Base-by-base conservation (phyloP, 2,113 vertebrate species). In the Phoenicopterus ruber region DNA sequence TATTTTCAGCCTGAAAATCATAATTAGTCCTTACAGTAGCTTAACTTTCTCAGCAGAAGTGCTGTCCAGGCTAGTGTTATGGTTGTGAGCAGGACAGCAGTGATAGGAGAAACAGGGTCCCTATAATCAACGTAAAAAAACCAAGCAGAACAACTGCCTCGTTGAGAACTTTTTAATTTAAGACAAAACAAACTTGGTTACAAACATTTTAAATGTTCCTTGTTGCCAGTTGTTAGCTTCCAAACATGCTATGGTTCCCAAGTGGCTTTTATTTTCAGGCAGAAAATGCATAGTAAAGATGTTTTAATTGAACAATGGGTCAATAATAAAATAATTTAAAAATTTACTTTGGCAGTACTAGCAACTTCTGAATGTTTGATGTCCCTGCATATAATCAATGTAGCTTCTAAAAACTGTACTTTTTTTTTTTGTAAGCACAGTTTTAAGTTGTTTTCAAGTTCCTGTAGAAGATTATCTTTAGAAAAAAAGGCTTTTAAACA, bases 1-100 rank as follows among this genome's bases (percentile, higher is more conserved):
- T 86, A 95, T 94, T 97, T 97, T 54, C 90, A 95, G 58, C 80
- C 85, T 65, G 59, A 73, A 95, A 94, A 86, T 82, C 2, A 8
- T 81, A 86, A 90, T 89, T 82, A 46, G 15, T 76, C 66, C 82
- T 96, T 92, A 57, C 4, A 49, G 54, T 38, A 17, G 24, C 72
- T 94, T 47, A 81, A 93, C 70, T 79, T 83, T 79, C 55, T 72
- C 52, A 77, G 38, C 54, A 93, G 71, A 67, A 94, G 20, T 46
- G 67, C 36, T 89, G 47, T 82, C 32, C 26, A 58, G 86, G 36
- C 38, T 66, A 2, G 34, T 42, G 11, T 32, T 83, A n/a, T 3
- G 8, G 26, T 77, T 38, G 36, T 49, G 81, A 82, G 29, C 46
- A 62, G 76, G 59, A 32, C 10, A 78, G 38, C 42, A 52, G 20